Conservation (phyloP, 2,888 invertebrate species). For the Archips xylosteana region DNA sequence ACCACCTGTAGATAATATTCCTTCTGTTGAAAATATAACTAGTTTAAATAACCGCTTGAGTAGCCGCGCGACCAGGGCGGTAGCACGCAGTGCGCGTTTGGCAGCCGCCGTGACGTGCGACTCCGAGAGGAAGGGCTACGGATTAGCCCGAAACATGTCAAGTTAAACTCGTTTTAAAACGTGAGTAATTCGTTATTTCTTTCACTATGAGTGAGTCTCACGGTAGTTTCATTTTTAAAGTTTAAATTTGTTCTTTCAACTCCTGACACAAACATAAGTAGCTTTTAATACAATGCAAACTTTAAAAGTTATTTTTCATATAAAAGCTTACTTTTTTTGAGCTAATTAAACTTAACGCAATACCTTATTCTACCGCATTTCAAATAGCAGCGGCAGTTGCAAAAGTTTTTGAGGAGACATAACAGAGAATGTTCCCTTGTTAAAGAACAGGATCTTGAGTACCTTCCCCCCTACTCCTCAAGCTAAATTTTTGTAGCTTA, state of each 20-base stretch:
- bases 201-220: no score
- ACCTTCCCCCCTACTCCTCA: background rate
- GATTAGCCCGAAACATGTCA: no score
- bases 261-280: no score
- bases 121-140: no score
- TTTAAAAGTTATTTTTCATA: background rate
- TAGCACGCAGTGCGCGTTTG: no score
- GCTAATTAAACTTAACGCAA: background rate
- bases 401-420: background rate
- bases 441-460: background rate
- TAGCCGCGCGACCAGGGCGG: no score
- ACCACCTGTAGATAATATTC: constrained; percentile 64
- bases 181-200: no score
- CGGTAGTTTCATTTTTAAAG: no score
- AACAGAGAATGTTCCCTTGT: background rate
- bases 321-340: background rate
- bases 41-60: no score
- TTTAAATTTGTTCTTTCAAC: background rate
- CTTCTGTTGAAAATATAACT: constrained; percentile 55
- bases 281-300: background rate
- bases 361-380: background rate
- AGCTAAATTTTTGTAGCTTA: constrained; percentile 46
- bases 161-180: no score
- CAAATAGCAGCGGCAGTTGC: background rate
- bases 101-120: no score